Evolutionary conservation across 1,140 invertebrate genomes (phyloP), one percentile per base, ranked within the genome.

Genomic region (Pseudobourletiella spinata): DNA sequence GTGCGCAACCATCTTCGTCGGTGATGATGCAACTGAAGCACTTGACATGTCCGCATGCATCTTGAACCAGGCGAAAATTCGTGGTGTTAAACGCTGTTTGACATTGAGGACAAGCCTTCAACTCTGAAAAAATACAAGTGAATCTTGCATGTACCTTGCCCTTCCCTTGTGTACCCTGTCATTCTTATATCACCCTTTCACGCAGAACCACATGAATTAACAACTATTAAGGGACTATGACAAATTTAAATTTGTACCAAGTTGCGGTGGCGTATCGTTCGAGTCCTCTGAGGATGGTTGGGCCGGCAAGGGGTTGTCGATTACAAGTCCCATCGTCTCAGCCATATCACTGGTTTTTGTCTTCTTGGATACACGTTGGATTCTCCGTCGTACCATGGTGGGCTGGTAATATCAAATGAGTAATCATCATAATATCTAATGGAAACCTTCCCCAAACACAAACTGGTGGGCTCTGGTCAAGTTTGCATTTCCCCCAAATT

Each of bases 1-100:
- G 71, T 52, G 67, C 65, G 67, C 77, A 79, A 6, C 70, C 63
- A 8, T 71, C 66, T 61, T 73, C 73, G 58, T 76, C 75, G 59
- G 65, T 61, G 20, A 78, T 69, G 28, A 78, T 64, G 68, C 77
- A 79, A 14, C 68, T 44, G 56, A 76, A 63, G 52, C 77, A 79
- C 67, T 79, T 79, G 26, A 73, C 67, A 63, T 79, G 77, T 11
- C 77, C 76, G 71, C 77, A 79, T 16, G 71, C 65, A 65, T 79
- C 77, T 58, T 75, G 72, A 6, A 78, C 72, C 24, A 76, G 61
- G 59, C 76, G 61, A 57, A 70, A 72, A 18, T 63, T 65, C 4
- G 71, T 66, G 28, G 66, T 67, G 42, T 70, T 70, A 26, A 72
- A 66, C 22, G 48, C n/a, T 51, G 70, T 67, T 3, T 71, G 68